Conservation (phyloP, 2,888 invertebrate genomes). For the Steromphala cineraria region DNA sequence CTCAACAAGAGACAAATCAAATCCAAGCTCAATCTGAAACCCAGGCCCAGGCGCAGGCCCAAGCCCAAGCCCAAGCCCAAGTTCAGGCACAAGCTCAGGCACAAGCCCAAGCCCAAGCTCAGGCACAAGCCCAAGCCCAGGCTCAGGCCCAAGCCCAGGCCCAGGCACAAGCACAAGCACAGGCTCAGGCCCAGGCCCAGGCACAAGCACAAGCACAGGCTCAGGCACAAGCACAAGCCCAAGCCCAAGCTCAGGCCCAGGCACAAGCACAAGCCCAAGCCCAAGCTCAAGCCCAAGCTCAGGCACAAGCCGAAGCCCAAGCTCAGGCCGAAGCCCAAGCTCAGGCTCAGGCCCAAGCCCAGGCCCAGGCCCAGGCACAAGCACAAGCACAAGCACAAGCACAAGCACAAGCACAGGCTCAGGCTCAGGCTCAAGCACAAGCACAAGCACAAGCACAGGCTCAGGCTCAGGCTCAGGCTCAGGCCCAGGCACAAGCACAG, state of each 20-base stretch:
- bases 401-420: neutral
- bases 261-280: slow-evolving; percentile 7
- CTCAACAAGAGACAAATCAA: neutral
- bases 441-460: neutral
- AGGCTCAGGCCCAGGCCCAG: neutral
- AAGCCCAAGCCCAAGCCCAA: neutral
- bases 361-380: neutral
- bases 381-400: neutral
- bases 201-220: neutral
- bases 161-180: neutral
- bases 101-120: neutral
- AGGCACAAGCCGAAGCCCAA: neutral
- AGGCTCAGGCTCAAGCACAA: neutral
- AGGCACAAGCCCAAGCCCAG: neutral
- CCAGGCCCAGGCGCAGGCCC: neutral
- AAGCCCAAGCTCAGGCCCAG: neutral
- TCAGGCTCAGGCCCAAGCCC: neutral
- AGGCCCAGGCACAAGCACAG: neutral
- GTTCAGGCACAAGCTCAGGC: neutral
- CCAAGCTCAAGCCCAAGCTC: neutral
- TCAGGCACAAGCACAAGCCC: neutral
- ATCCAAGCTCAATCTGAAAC: neutral
- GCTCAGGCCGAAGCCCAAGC: neutral
- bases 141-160: neutral
- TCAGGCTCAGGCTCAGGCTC: neutral